Conservation (phyloP, 1,140 invertebrate genomes). For the Acromyrmex echinatior region DNA sequence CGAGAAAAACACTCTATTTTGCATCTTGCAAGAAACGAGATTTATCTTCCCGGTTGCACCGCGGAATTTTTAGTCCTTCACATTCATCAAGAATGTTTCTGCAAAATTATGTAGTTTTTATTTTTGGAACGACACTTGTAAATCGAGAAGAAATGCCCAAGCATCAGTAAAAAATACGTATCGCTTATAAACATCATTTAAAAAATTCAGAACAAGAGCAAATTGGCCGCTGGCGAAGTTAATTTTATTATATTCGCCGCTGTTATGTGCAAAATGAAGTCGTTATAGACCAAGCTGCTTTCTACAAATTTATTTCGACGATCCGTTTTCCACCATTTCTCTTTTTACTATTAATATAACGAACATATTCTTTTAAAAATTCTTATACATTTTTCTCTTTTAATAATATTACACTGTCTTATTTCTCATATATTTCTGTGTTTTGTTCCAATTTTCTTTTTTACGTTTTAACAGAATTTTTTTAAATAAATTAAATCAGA, state of each 20-base stretch:
- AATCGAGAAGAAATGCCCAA: background rate
- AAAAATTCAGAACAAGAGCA: background rate
- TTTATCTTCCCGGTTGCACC: constrained; percentile 24
- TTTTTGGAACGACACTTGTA: background rate
- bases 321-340: constrained; percentile 8
- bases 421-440: background rate
- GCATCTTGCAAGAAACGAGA: constrained; percentile 39
- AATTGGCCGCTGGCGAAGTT: background rate
- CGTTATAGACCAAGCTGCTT: background rate
- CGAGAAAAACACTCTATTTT: constrained; percentile 19
- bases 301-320: constrained; percentile 4
- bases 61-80: background rate
- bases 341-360: background rate
- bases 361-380: background rate
- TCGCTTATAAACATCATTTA: background rate
- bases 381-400: background rate
- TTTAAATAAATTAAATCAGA: background rate
- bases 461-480: background rate
- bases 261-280: background rate
- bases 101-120: background rate
- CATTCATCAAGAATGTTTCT: constrained; percentile 27
- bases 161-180: background rate
- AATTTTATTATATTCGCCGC: constrained; percentile 2
- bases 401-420: background rate
- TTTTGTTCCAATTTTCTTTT: background rate